Base-by-base conservation (phyloP, 2,113 vertebrate species). In the Thinocorus orbignyianus region DNA sequence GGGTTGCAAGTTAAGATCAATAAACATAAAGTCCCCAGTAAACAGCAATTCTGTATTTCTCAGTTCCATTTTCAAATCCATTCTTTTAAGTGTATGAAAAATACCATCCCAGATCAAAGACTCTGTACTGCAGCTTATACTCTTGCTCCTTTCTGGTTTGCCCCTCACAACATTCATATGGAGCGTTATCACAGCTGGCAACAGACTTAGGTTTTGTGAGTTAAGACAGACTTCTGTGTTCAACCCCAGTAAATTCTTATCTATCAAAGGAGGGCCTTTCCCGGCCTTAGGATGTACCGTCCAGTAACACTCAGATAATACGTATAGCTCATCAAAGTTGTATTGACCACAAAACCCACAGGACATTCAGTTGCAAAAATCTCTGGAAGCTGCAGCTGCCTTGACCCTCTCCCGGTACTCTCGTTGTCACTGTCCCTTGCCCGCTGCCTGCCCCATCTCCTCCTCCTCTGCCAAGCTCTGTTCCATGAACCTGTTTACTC, bases 401-500 rank as follows among this genome's bases (percentile, higher is more conserved):
- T 81, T 57, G 17, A 42, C 61, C 28, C 4, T 61, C 35, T 73
- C 51, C 35, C 15, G 7, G 10, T 85, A 68, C 5, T 44, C 55
- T 37, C 66, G 44, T 57, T 76, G 52, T 39, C 69, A 5, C 18
- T 72, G 49, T 46, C 39, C 49, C 19, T 79, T 73, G 42, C 37
- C 61, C 2, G 2, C 33, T 49, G 44, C 46, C 55, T 87, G 37
- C 24, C 54, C 25, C 35, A 10, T 39, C 30, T 88, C 61, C 37
- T 65, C 66, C 46, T 85, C 14, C 33, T 71, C 57, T 62, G 61
- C 58, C 58, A 66, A 78, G 66, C 9, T 49, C 37, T 55, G 11
- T 52, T 82, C 92, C 77, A 55, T 72, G 46, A 70, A 70, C 37
- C 70, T 88, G 37, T 92, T 92, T 87, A 96, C 92, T 92, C 84